Evolutionary conservation across 2,888 invertebrate species (phyloP).

Genomic region (Xylota segnis): DNA sequence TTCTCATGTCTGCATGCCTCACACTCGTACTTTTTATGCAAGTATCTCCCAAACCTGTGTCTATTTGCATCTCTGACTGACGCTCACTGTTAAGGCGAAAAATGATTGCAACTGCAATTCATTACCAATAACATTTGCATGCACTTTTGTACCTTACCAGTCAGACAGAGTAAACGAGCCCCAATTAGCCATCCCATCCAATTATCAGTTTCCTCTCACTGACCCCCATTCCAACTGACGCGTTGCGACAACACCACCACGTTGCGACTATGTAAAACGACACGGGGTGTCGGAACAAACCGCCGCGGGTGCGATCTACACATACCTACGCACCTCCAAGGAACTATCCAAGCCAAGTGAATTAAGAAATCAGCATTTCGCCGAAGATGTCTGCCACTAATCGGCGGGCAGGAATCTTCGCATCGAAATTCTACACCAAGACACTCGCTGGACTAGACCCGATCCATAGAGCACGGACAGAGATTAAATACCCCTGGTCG

Average conservation of each 20-base stretch:
- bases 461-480: constrained; percentile 9
- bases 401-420: constrained; percentile 24
- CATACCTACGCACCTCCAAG: constrained; percentile 34
- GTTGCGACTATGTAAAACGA: constrained; percentile 1
- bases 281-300: constrained; percentile 24
- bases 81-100: background rate
- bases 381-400: constrained; percentile 24
- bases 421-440: constrained; percentile 5
- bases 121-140: constrained; percentile 39
- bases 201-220: constrained; percentile 61
- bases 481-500: constrained; percentile 6
- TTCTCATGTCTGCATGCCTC: too few relatives aligned
- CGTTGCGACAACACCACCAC: constrained; percentile 24
- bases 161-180: constrained; percentile 12
- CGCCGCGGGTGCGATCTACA: constrained; percentile 4
- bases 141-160: constrained; percentile 2
- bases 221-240: constrained; percentile 47
- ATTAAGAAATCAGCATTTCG: constrained; percentile 57
- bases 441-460: background rate
- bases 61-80: background rate
- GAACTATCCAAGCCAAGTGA: constrained; percentile 25
- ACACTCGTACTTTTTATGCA: too few relatives aligned
- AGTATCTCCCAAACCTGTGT: background rate
- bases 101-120: constrained; percentile 21
- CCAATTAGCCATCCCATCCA: constrained; percentile 43